phyloP scores from a whole-genome alignment of 2,797 vertebrate genomes.

The Takifugu rubripes region DNA sequence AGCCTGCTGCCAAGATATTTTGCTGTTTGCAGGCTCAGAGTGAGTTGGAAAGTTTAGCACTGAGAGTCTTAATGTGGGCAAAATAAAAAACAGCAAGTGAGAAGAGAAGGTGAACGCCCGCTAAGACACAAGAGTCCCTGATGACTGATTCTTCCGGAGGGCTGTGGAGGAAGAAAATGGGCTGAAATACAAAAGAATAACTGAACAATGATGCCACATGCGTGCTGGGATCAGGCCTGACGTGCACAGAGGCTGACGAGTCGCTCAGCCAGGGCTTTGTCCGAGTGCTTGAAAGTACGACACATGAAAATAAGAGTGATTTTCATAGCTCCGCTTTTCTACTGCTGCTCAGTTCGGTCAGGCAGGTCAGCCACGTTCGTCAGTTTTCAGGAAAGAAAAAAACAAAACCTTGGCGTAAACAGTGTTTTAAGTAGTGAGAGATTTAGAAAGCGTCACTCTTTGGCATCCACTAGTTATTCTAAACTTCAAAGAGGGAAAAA shows the following conservation, averaged over 20 bases:
- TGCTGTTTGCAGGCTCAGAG: too few relatives aligned
- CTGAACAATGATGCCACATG: not conserved
- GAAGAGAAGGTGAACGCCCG: not conserved
- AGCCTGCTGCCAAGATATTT: too few relatives aligned
- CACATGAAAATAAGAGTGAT: too few relatives aligned
- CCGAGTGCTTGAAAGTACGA: not conserved
- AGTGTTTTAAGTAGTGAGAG: not conserved
- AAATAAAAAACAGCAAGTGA: too few relatives aligned
- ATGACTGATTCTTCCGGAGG: not conserved
- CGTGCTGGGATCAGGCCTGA: not conserved
- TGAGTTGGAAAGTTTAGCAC: too few relatives aligned
- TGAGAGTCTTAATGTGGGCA: too few relatives aligned
- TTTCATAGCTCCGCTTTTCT: too few relatives aligned
- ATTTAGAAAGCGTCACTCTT: not conserved
- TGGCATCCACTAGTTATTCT: too few relatives aligned
- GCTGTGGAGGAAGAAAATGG: not conserved
- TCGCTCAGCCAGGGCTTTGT: not conserved
- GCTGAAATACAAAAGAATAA: not conserved
- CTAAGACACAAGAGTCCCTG: not conserved
- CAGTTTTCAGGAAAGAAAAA: too few relatives aligned
- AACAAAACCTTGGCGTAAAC: not conserved
- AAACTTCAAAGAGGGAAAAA: constrained; percentile 4
- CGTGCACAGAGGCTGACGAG: not conserved
- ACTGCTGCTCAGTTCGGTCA: too few relatives aligned
- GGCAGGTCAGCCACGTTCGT: not conserved